Conservation (phyloP, 2,797 vertebrate genomes). For the Labeo calbasu region DNA sequence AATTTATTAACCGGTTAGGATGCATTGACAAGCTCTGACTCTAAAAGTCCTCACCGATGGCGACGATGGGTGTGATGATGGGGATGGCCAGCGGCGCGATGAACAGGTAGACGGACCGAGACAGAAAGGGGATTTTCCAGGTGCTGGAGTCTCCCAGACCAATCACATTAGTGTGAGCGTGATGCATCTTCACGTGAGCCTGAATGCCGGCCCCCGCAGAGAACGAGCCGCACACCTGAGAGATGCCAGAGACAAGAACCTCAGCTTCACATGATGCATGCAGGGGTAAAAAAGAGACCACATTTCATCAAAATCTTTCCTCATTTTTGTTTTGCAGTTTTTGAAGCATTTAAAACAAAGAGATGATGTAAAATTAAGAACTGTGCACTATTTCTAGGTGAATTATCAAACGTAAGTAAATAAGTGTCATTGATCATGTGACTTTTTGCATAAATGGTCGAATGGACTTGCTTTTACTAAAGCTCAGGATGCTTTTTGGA, state of each 20-base stretch:
- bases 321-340: too few relatives aligned
- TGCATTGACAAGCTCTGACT: background rate
- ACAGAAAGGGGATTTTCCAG: slow-evolving; percentile 87
- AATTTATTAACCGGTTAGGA: background rate
- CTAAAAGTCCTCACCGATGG: slow-evolving; percentile 76
- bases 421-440: too few relatives aligned
- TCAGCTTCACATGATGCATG: too few relatives aligned
- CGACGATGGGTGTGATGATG: slow-evolving; percentile 86
- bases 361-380: background rate
- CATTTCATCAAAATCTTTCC: too few relatives aligned
- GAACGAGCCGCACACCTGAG: slow-evolving; percentile 89
- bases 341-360: background rate
- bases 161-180: slow-evolving; percentile 89
- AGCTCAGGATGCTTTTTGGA: too few relatives aligned
- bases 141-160: slow-evolving; percentile 93
- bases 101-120: slow-evolving; percentile 88
- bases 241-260: background rate
- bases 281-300: background rate
- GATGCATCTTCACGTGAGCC: slow-evolving; percentile 92
- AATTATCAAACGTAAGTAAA: background rate
- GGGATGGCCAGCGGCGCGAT: slow-evolving; percentile 85
- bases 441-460: too few relatives aligned
- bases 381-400: background rate
- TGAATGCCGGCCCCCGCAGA: slow-evolving; percentile 77
- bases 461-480: too few relatives aligned